Percentiles rank a stretch among this genome's conserved stretches.
These are phyloP conservation scores for Bombus superbus DNA, from an alignment of 1,140 invertebrate species.

Conservation along the genomic window DNA sequence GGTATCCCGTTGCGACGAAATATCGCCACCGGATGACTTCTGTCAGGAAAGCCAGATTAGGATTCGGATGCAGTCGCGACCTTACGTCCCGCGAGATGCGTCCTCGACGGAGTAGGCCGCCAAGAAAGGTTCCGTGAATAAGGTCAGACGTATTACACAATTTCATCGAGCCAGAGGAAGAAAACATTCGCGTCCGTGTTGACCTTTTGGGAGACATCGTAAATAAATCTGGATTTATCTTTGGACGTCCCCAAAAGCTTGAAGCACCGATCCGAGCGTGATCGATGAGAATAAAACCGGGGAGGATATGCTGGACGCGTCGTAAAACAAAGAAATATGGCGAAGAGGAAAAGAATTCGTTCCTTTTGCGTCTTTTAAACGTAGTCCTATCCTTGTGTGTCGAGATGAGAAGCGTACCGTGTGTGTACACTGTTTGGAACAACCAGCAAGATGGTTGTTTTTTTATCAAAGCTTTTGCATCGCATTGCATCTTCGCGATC, in stretches of 20 bases:
- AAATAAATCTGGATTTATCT: slow-evolving; percentile 72
- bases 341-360: not conserved
- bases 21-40: slow-evolving; percentile 69
- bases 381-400: not conserved
- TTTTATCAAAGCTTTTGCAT: slow-evolving; percentile 4
- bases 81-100: slow-evolving; percentile 31
- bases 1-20: slow-evolving; percentile 73
- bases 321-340: not conserved
- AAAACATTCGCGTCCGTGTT: slow-evolving; percentile 20
- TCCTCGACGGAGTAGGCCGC: slow-evolving; percentile 25
- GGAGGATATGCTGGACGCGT: not conserved
- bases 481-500: not conserved
- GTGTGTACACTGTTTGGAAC: not conserved
- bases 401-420: not conserved
- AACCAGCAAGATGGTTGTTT: not conserved
- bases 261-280: not conserved
- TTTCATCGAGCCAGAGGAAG: slow-evolving; percentile 27
- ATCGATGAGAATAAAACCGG: slow-evolving; percentile 24
- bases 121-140: slow-evolving; percentile 43
- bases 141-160: slow-evolving; percentile 65
- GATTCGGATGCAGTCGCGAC: slow-evolving; percentile 71
- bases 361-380: not conserved
- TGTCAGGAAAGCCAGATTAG: slow-evolving; percentile 67
- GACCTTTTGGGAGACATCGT: slow-evolving; percentile 54
- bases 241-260: not conserved